These are phyloP conservation scores for Myrmophylax atrothorax DNA, from an alignment of 2,113 vertebrate species.

Conservation along the genomic window DNA sequence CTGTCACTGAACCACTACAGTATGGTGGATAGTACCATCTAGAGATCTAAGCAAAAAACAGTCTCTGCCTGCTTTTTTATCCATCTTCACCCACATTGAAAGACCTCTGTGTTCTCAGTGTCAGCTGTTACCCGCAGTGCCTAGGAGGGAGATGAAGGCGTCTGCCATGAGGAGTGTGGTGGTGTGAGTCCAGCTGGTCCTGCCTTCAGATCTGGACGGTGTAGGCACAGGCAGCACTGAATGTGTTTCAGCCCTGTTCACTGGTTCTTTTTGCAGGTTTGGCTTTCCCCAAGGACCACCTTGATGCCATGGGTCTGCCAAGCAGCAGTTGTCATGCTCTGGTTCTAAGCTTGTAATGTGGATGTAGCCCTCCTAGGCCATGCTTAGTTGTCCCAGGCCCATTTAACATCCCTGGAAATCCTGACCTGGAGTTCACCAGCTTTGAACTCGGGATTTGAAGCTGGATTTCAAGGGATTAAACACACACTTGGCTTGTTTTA, in stretches of 20 bases:
- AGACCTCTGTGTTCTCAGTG: accelerated
- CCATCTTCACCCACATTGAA: not conserved
- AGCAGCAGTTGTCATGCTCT: not conserved
- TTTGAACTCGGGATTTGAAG: not conserved
- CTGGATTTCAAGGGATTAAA: not conserved
- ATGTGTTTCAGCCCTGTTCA: accelerated
- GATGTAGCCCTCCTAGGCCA: not conserved
- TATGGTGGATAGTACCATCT: not conserved
- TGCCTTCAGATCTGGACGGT: not conserved
- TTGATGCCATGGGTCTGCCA: not conserved
- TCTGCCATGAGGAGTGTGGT: accelerated
- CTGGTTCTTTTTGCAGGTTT: not conserved
- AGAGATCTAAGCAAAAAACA: not conserved
- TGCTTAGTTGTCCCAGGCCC: not conserved
- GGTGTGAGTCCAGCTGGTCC: not conserved
- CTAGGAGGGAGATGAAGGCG: not conserved
- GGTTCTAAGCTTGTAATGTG: not conserved
- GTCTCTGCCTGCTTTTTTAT: not conserved
- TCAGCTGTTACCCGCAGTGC: not conserved
- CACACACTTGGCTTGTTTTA: not conserved
- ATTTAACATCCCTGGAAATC: not conserved
- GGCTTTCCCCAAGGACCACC: not conserved
- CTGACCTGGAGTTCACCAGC: not conserved
- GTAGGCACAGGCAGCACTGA: accelerated
- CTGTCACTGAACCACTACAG: not conserved